phyloP scores from a whole-genome alignment of 2,113 vertebrate species.

The Pelecanoides urinatrix region DNA sequence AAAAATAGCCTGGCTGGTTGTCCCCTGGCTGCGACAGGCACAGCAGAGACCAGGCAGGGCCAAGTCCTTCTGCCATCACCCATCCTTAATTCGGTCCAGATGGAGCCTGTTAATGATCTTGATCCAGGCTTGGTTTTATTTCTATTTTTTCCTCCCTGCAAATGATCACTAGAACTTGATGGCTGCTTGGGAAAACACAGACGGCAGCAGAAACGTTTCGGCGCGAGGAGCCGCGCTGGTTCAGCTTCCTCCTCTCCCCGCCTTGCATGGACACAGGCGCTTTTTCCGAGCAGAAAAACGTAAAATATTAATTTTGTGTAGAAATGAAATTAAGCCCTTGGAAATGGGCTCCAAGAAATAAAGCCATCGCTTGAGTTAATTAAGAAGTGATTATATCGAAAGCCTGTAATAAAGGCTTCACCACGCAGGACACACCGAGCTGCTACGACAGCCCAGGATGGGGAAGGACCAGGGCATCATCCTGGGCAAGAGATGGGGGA shows the following conservation, averaged over 20 bases:
- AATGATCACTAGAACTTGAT: slow-evolving; percentile 57
- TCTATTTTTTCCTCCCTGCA: slow-evolving; percentile 46
- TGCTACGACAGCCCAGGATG: background rate
- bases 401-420: slow-evolving; percentile 41
- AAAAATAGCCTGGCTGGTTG: background rate
- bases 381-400: slow-evolving; percentile 70
- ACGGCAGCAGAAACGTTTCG: background rate
- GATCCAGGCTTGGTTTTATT: slow-evolving; percentile 48
- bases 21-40: background rate
- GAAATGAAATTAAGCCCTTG: slow-evolving; percentile 75
- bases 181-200: slow-evolving; percentile 53
- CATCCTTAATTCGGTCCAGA: slow-evolving; percentile 38
- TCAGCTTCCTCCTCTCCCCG: slow-evolving; percentile 1
- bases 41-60: background rate
- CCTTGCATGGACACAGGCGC: background rate
- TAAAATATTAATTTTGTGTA: slow-evolving; percentile 76
- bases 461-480: background rate
- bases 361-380: slow-evolving; percentile 75
- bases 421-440: background rate
- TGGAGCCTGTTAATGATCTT: slow-evolving; percentile 57
- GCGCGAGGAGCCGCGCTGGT: slow-evolving; percentile 38
- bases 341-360: slow-evolving; percentile 66
- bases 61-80: slow-evolving; percentile 9
- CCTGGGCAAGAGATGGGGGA: background rate
- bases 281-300: slow-evolving; percentile 27